Conservation (phyloP, 2,888 invertebrate genomes). For the Saturnia pavonia region DNA sequence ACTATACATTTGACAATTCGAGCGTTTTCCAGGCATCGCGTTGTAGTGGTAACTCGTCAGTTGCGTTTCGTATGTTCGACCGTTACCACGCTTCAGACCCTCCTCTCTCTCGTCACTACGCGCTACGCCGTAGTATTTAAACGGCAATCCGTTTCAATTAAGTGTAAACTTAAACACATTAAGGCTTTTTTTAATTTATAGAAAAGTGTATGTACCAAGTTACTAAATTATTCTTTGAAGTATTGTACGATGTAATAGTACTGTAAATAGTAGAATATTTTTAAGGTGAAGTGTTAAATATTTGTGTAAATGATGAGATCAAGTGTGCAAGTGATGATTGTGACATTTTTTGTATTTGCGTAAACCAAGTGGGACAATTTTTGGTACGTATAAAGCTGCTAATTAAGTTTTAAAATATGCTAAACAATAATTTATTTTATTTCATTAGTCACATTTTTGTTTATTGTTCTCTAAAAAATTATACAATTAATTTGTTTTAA, state of each 20-base stretch:
- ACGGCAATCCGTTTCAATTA: slow-evolving; percentile 2
- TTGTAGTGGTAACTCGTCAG: slow-evolving; percentile 43
- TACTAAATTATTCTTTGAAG: slow-evolving; percentile 6
- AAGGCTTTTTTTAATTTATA: slow-evolving; percentile 1
- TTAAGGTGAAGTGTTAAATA: slow-evolving; percentile 34
- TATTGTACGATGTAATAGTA: slow-evolving; percentile 24
- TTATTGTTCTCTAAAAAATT: background rate
- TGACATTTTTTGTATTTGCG: slow-evolving; percentile 31
- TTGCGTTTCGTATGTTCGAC: slow-evolving; percentile 51
- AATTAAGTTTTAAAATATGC: background rate
- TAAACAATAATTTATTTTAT: background rate
- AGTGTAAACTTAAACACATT: slow-evolving; percentile 13
- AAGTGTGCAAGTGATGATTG: slow-evolving; percentile 34
- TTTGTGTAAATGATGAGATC: slow-evolving; percentile 41
- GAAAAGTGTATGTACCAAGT: background rate
- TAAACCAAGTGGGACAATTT: slow-evolving; percentile 1
- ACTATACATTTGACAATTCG: background rate
- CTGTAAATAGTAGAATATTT: slow-evolving; percentile 30
- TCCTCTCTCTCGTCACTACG: slow-evolving; percentile 45
- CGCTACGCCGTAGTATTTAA: slow-evolving; percentile 48
- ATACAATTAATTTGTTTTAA: background rate
- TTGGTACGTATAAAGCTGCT: slow-evolving; percentile 36
- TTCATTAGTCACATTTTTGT: background rate
- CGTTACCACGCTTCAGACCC: slow-evolving; percentile 42
- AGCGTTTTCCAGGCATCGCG: slow-evolving; percentile 36